Percentiles rank a stretch among this genome's conserved stretches.
phyloP scores from a whole-genome alignment of 2,888 invertebrate genomes.

The Torymus auratus region DNA sequence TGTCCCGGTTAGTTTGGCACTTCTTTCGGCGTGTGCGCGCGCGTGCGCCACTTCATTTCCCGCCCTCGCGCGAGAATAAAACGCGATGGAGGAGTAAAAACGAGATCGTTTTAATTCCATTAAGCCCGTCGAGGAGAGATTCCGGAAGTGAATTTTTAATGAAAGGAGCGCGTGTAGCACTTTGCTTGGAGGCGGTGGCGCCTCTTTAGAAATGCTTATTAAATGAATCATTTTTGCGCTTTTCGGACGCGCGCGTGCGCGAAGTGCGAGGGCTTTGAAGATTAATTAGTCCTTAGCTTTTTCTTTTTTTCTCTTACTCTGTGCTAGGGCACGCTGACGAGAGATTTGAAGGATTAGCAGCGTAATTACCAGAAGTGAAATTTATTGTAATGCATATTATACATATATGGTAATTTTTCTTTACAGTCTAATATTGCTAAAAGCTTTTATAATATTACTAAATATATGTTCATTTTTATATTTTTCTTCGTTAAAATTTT shows the following conservation, averaged over 20 bases:
- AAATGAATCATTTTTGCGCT: conserved; percentile 25
- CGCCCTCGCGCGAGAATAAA: not conserved
- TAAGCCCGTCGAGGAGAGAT: conserved; percentile 17
- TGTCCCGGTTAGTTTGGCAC: conserved; percentile 27
- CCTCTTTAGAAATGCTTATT: conserved; percentile 18
- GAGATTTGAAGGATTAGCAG: not conserved
- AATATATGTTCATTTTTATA: too few species aligned
- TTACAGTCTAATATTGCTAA: too few species aligned
- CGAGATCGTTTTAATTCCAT: conserved; percentile 50
- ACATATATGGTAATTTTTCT: too few species aligned
- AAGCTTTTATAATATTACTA: too few species aligned
- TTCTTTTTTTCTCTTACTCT: not conserved
- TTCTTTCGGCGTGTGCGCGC: conserved; percentile 4
- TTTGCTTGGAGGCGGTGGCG: not conserved
- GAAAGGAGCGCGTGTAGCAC: conserved; percentile 33
- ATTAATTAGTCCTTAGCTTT: conserved; percentile 44
- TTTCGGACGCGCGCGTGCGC: conserved; percentile 15
- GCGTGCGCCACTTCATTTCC: conserved; percentile 20
- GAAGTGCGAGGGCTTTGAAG: not conserved
- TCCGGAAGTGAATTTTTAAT: conserved; percentile 44
- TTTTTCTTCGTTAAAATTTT: too few species aligned
- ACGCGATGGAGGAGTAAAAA: conserved; percentile 15
- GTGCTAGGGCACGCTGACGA: too few species aligned
- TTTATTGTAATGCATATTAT: too few species aligned
- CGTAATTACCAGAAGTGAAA: not conserved